phyloP scores from a whole-genome alignment of 2,888 invertebrate species.

The Leucoptera coffeella region DNA sequence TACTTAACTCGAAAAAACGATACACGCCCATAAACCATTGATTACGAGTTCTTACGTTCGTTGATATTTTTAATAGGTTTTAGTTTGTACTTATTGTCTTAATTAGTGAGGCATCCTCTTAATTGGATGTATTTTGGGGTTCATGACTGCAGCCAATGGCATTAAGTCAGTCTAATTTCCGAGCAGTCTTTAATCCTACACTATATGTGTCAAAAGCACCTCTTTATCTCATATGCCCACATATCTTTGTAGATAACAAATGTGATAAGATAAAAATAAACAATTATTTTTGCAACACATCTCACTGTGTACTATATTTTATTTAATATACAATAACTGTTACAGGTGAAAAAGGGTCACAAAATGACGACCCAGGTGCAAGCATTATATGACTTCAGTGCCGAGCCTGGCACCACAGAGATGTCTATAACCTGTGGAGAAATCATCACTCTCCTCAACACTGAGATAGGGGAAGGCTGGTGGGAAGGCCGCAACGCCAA shows the following conservation, averaged over 20 bases:
- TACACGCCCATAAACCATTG: no score
- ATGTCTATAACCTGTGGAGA: conserved; percentile 79
- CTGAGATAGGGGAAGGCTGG: conserved; percentile 95
- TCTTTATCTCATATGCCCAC: conserved; percentile 20
- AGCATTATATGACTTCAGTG: conserved; percentile 86
- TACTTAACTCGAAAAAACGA: no score
- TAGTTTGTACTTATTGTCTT: no score
- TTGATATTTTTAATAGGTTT: no score
- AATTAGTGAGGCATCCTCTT: no score
- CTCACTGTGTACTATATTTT: background rate
- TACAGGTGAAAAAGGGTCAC: conserved; percentile 43
- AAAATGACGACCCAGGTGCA: conserved; percentile 63
- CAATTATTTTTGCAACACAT: background rate
- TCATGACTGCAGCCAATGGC: no score
- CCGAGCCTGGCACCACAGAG: conserved; percentile 83
- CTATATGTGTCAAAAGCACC: no score
- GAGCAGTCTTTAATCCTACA: no score
- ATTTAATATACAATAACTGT: conserved; percentile 33
- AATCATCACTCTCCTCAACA: conserved; percentile 73
- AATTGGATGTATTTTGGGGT: no score
- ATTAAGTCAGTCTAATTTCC: no score
- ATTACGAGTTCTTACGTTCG: no score
- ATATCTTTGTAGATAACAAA: conserved; percentile 29
- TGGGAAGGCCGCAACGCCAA: conserved; percentile 84
- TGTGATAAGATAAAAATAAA: conserved; percentile 36